Evolutionary conservation across 2,797 vertebrate genomes (phyloP).

Genomic region (Lates japonicus): DNA sequence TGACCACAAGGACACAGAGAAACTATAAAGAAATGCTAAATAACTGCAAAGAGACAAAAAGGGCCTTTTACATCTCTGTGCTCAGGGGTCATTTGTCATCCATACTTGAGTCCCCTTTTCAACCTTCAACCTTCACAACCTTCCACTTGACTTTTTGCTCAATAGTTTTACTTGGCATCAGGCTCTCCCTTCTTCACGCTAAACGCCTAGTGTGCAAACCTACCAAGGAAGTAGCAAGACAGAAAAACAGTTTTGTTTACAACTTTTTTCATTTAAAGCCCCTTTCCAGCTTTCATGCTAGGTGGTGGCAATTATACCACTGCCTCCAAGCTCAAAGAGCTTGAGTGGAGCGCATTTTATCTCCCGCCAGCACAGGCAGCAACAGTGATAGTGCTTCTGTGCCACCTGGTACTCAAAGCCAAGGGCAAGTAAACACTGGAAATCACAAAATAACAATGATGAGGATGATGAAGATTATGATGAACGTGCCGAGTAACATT

Average conservation of each 20-base stretch:
- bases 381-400: slow-evolving; percentile 21
- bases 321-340: slow-evolving; percentile 18
- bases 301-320: slow-evolving; percentile 35
- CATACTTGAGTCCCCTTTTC: neutral
- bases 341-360: slow-evolving; percentile 31
- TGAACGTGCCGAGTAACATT: slow-evolving; percentile 3
- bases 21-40: neutral
- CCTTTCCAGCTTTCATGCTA: neutral
- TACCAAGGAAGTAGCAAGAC: neutral
- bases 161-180: neutral
- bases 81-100: neutral
- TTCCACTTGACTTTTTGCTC: neutral
- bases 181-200: neutral
- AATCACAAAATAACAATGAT: slow-evolving; percentile 19
- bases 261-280: slow-evolving; percentile 15
- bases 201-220: neutral
- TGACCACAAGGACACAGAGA: neutral
- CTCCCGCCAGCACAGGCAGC: slow-evolving; percentile 45
- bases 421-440: slow-evolving; percentile 34
- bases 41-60: neutral
- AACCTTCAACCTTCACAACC: too few relatives aligned
- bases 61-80: neutral
- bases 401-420: slow-evolving; percentile 36
- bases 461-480: slow-evolving; percentile 13
- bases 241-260: neutral